Percentiles rank a stretch among this genome's conserved stretches.
phyloP scores from a whole-genome alignment of 2,888 invertebrate species.

The Auanema sp. region DNA sequence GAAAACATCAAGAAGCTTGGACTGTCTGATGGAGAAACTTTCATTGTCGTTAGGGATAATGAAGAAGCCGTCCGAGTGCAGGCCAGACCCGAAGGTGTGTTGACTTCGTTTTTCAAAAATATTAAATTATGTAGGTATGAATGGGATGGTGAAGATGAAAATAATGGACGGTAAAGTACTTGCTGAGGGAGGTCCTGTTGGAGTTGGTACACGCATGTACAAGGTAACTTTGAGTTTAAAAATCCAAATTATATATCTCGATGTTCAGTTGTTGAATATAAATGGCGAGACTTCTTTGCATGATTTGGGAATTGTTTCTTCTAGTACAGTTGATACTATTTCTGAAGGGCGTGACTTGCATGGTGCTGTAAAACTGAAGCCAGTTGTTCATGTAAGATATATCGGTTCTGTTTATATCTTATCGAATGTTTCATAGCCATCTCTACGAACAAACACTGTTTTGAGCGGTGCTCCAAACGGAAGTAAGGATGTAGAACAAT shows the following conservation, averaged over 20 bases:
- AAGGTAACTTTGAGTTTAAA: background rate
- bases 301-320: background rate
- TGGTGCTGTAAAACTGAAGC: no score
- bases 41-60: slow-evolving; percentile 20
- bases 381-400: no score
- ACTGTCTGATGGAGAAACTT: slow-evolving; percentile 17
- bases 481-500: background rate
- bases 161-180: no score
- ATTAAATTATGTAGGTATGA: no score
- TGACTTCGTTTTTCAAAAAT: no score
- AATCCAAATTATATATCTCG: slow-evolving; percentile 5
- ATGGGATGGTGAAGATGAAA: no score
- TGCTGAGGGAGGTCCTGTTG: no score
- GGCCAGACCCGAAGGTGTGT: no score
- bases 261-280: background rate
- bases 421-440: slow-evolving; percentile 15
- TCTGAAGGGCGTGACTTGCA: no score
- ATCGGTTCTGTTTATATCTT: slow-evolving; percentile 4
- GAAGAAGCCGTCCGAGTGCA: slow-evolving; percentile 9
- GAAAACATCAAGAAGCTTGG: slow-evolving; percentile 6
- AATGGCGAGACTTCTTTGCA: slow-evolving; percentile 13
- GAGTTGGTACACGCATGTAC: no score
- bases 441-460: slow-evolving; percentile 27
- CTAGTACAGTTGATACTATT: no score
- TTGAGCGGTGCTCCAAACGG: background rate